phyloP scores from a whole-genome alignment of 2,888 invertebrate genomes.

The Seladonia tumulorum region DNA sequence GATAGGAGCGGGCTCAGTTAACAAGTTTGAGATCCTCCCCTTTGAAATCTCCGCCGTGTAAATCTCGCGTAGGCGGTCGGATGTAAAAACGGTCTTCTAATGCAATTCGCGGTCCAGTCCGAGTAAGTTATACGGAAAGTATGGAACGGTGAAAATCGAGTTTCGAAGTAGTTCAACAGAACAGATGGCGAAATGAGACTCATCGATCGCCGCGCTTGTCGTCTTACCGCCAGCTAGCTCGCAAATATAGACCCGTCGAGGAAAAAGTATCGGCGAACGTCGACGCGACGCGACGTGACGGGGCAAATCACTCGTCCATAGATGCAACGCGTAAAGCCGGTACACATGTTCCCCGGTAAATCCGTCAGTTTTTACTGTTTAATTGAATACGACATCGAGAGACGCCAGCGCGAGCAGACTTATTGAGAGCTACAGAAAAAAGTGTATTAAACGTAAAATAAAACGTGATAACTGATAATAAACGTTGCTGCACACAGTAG shows the following conservation, averaged over 20 bases:
- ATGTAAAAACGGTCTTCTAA: conserved; percentile 54
- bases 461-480: no score
- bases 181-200: conserved; percentile 66
- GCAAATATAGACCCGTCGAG: conserved; percentile 20
- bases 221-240: conserved; percentile 34
- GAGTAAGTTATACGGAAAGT: conserved; percentile 62
- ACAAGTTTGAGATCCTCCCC: conserved; percentile 13
- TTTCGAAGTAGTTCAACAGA: conserved; percentile 62
- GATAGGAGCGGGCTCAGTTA: neutral
- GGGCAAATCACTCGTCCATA: conserved; percentile 3
- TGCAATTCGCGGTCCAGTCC: conserved; percentile 49
- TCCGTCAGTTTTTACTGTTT: no score
- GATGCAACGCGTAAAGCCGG: neutral
- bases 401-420: no score
- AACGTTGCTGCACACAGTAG: no score
- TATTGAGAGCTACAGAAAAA: no score
- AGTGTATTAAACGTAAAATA: no score
- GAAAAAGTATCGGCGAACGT: conserved; percentile 24
- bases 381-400: no score
- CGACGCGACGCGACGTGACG: neutral
- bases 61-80: conserved; percentile 38
- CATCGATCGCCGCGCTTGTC: conserved; percentile 67
- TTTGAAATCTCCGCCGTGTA: conserved; percentile 16
- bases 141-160: conserved; percentile 60
- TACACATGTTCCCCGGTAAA: no score